Base-by-base conservation (phyloP, 2,113 vertebrate genomes). In the Arothron firmamentum region DNA sequence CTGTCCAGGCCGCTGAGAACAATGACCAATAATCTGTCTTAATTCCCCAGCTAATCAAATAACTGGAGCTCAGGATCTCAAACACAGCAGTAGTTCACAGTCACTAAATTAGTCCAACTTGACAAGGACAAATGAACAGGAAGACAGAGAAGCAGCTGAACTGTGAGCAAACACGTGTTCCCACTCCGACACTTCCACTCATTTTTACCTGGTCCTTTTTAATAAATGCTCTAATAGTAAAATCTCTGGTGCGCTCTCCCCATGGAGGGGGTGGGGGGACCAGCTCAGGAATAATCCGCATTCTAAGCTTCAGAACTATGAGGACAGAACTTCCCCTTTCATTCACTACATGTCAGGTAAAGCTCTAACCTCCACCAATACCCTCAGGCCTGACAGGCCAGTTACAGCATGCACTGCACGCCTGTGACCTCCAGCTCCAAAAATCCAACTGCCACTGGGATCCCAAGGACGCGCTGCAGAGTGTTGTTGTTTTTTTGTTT, bases 1-100 rank as follows among this genome's bases (percentile, higher is more conserved):
- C 53, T 56, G 73, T 53, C 43, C 66, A 53, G 61, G 69, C 76
- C 56, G 56, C 70, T n/a, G 66, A 74, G 77, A 89, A 87, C 84
- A 85, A 88, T 81, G 72, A 74, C 48, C 65, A 74, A 68, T 86
- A 88, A 92, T 88, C 89, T 67, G 74, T 70, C 60, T 85, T 87
- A 87, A 89, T 87, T 83, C 87, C 67, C 67, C 55, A 55, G 78
- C 67, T 87, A 86, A 89, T 90, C 75, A 88, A 78, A 66, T 64
- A 59, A 52, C 14, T 58, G 20, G 52, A 56, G 65, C 54, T 85
- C 77, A 41, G 52, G 53, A 55, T 68, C 66, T 56, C 51, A 62
- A 6, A 53, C 58, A 63, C 43, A 15, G 23, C 31, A 56, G 58
- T 53, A 60, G 77, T 60, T 76, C 63, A 72, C 51, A 59, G 51